Evolutionary conservation across 2,797 vertebrate species (phyloP), one percentile per base, ranked within the genome.

Genomic region (Myotis planiceps): DNA sequence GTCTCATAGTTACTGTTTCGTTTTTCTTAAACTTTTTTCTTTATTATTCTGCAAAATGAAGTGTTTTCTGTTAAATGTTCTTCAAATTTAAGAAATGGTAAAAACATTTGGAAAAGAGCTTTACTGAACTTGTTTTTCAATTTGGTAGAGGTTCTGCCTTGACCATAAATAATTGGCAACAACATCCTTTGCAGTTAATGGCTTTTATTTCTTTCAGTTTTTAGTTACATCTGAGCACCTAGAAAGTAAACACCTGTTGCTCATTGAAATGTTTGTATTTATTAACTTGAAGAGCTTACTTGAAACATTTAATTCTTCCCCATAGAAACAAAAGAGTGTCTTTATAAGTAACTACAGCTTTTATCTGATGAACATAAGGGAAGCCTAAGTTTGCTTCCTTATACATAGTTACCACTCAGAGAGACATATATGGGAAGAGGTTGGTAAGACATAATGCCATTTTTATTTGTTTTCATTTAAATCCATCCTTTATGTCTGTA

Each of bases 201-300:
- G 29, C 9, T 68, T 88, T 66, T 79, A 79, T 85, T 95, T 68
- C 14, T 7, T n/a, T 51, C 0, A 6, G 80, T 89, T 60, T 37
- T 94, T 72, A 60, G 68, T 92, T 15, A 76, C 37, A 96, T 85
- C 0, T 92, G 7, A 1, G 0, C 71, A 37, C 4, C 66, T 58
- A 45, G 37, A 80, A 96, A 87, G 37, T 74, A 53, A 55, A 80
- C 25, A 94, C 4, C 32, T 78, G n/a, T 23, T 12, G 45, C 37
- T 96, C 55, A 71, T 65, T 65, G 39, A 60, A 75, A 87, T 75
- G 19, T 55, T 12, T 95, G 66, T 42, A 6, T 27, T 65, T 47
- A 84, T 66, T 94, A 90, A 82, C 10, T 95, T 85, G 34, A 92
- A 97, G 92, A 97, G 0, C 14, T 47, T 80, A 53, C 34, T 94